Evolutionary conservation across 1,140 invertebrate genomes (phyloP), one percentile per base, ranked within the genome.

Genomic region (Zophobas atratus): DNA sequence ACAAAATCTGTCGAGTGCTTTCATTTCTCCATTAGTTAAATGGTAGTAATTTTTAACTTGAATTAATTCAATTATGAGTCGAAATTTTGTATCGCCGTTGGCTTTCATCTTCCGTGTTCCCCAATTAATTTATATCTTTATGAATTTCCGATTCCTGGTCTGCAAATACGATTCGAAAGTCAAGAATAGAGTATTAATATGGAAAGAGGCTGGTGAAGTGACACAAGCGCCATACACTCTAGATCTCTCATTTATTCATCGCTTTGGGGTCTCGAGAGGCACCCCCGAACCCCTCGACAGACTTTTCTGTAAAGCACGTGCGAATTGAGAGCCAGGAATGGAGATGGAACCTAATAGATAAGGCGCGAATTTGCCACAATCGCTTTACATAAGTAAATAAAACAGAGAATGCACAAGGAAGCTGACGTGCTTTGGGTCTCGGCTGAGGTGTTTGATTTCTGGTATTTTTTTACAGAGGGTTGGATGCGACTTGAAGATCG

Each of bases 401-500:
- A 43, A 43, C 43, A 67, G 60, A 6, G 38, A 67, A 67, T 43
- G 43, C 60, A 67, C 39, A 67, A 43, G 38, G 38, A 60, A 60
- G 53, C 53, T 60, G 56, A 60, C 56, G 56, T 60, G 56, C 38
- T 36, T n/a, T 41, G 60, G n/a, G 1, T 67, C 6, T 39, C 35
- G n/a, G 39, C 20, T n/a, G 34, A 32, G 20, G 39, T 67, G 60
- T 67, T 67, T 67, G 60, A 67, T 76, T 76, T 77, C 46, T 72
- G 43, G 4, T 55, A 63, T 79, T 85, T 86, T 20, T 84, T 90
- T 92, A 6, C 89, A 98, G 96, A 91, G 92, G 81, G 96, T 98
- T 20, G 96, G 96, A 39, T 98, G 96, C 86, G 96, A 98, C 87
- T 89, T 97, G 72, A 91, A 92, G 83, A 92, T 97, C 75, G 95